Evolutionary conservation across 2,797 vertebrate species (phyloP).

Genomic region (Rhinogobio ventralis): DNA sequence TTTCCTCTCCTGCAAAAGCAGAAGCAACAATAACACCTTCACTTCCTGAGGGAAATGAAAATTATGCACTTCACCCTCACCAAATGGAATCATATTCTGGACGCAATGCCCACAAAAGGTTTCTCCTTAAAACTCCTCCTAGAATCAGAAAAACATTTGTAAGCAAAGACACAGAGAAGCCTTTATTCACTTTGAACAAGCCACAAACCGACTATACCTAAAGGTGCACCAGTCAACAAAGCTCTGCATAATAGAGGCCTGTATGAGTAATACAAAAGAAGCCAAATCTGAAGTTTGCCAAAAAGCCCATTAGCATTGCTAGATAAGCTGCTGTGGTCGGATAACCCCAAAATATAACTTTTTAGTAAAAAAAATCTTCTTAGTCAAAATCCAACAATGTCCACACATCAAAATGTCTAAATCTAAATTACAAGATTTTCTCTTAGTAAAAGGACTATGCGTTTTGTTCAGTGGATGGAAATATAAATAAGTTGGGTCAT

Average conservation of each 20-base stretch:
- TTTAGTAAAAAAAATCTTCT: neutral
- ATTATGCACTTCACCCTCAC: too few species aligned
- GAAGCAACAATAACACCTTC: conserved; percentile 3
- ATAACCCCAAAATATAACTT: conserved; percentile 5
- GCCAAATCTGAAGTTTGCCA: neutral
- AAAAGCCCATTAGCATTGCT: neutral
- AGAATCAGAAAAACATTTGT: conserved; percentile 1
- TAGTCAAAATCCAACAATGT: neutral
- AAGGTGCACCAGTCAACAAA: neutral
- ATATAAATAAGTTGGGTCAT: too few species aligned
- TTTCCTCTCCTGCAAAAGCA: neutral
- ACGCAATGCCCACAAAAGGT: neutral
- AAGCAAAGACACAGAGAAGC: neutral
- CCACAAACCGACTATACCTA: neutral
- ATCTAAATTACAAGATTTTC: neutral
- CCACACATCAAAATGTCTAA: neutral
- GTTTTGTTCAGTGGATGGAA: neutral
- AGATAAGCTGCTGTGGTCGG: neutral
- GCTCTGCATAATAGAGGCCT: neutral
- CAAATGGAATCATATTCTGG: neutral
- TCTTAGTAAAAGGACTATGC: neutral
- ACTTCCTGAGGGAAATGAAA: neutral
- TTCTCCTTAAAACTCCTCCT: neutral
- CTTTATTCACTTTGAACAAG: neutral
- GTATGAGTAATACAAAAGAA: neutral